Evolutionary conservation across 1,140 invertebrate species (phyloP), one percentile per base, ranked within the genome.

Genomic region (Temnothorax longispinosus): DNA sequence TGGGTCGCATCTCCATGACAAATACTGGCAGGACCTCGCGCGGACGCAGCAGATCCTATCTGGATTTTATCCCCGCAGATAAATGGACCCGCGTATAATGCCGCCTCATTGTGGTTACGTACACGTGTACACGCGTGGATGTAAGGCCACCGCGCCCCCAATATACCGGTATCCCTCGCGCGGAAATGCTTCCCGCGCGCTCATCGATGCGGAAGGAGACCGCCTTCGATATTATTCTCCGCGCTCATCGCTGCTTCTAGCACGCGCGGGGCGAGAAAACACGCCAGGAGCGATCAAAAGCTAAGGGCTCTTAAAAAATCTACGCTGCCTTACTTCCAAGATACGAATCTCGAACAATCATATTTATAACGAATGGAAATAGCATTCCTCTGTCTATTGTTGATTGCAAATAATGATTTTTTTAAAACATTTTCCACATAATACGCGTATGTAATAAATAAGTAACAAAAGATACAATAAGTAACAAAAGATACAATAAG

Each of bases 21-120:
- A 93, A 93, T 93, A 93, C 92, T 93, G 91, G 93, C 93, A 93
- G 92, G 92, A 93, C 92, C 93, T 92, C 92, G 93, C 92, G 93
- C 91, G 91, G 90, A 92, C 89, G 90, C 90, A 13, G 80, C 18
- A 89, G 92, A 93, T 94, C 89, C 87, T 93, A 93, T 94, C 93
- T 92, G 67, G 88, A 88, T 85, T 90, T 93, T 91, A 92, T 88
- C 90, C 91, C 82, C 65, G 89, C 90, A 91, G 92, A 93, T 93
- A 93, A 93, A 93, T 93, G 92, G 91, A 74, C 89, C 88, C 91
- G 89, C 91, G 91, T 92, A 89, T 92, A 92, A 92, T 90, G 88
- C 90, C 92, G 87, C 86, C 75, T 72, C 62, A 84, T 52, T 50
- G 47, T 90, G 74, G 69, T 87, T 87, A 67, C 65, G 72, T 89